These are phyloP conservation scores for Julus scandinavius DNA, from an alignment of 2,888 invertebrate species.

Conservation along the genomic window DNA sequence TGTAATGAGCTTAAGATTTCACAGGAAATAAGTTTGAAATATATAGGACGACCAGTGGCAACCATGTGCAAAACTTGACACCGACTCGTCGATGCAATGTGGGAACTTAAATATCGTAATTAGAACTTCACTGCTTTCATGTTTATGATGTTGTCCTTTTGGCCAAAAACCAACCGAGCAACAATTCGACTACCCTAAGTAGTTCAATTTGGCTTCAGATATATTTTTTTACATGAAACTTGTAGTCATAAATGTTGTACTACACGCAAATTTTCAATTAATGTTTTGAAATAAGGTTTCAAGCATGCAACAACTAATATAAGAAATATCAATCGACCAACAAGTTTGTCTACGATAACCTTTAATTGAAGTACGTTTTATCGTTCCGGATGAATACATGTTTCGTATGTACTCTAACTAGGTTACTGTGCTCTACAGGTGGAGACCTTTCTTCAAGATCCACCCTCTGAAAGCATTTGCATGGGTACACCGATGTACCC, in stretches of 20 bases:
- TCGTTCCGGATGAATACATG: conserved; percentile 2
- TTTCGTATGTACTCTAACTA: conserved; percentile 20
- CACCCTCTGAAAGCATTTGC: not conserved
- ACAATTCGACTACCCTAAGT: not conserved
- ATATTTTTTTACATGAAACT: not conserved
- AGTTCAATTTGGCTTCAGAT: not conserved
- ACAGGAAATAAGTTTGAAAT: not conserved
- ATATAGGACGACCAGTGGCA: conserved; percentile 26
- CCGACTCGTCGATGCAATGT: conserved; percentile 6
- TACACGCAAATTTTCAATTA: conserved; percentile 6
- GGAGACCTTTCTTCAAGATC: conserved; percentile 24
- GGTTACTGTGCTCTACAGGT: conserved; percentile 42
- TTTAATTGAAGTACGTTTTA: conserved; percentile 28
- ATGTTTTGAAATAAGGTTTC: not conserved
- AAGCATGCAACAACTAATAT: conserved; percentile 1
- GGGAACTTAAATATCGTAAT: conserved; percentile 10
- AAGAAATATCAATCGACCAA: not conserved
- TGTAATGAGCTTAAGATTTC: not conserved
- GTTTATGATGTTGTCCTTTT: conserved; percentile 24
- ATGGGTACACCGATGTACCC: not conserved
- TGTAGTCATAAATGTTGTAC: not conserved
- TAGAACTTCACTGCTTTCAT: not conserved
- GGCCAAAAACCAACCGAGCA: conserved; percentile 1
- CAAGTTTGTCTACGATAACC: not conserved
- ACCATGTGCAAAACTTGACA: conserved; percentile 30